Evolutionary conservation across 2,888 invertebrate genomes (phyloP).

Genomic region (Tuberolachnus salignus): DNA sequence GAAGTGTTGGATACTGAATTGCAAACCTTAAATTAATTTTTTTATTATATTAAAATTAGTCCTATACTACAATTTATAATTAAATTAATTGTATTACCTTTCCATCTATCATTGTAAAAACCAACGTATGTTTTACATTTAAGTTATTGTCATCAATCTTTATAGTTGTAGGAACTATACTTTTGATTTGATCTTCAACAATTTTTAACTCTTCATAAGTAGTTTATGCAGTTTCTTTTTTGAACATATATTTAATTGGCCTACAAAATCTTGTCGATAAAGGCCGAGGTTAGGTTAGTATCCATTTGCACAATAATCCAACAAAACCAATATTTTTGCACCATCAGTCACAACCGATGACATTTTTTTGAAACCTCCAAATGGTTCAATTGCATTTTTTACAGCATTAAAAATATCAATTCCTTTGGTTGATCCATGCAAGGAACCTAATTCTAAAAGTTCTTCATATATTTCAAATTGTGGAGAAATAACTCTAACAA

Average conservation of each 20-base stretch:
- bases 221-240: conserved; percentile 10
- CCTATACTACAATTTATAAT: too few relatives aligned
- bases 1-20: too few relatives aligned
- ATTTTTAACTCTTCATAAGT: conserved; percentile 20
- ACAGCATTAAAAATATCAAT: not conserved
- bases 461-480: not conserved
- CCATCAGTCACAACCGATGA: too few relatives aligned
- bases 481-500: too few relatives aligned
- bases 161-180: conserved; percentile 8
- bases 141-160: conserved; percentile 11
- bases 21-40: too few relatives aligned
- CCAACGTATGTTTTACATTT: conserved; percentile 10
- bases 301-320: too few relatives aligned
- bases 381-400: not conserved
- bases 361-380: not conserved
- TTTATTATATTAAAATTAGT: too few relatives aligned
- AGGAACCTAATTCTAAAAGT: not conserved
- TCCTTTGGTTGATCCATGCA: not conserved
- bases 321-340: too few relatives aligned
- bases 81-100: too few relatives aligned
- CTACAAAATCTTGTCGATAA: conserved; percentile 13
- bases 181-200: conserved; percentile 24
- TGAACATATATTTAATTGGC: conserved; percentile 24
- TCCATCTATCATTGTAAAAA: conserved; percentile 44
- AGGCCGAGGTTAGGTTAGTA: too few relatives aligned